phyloP scores from a whole-genome alignment of 1,140 invertebrate species.

The Campoletis sonorensis region DNA sequence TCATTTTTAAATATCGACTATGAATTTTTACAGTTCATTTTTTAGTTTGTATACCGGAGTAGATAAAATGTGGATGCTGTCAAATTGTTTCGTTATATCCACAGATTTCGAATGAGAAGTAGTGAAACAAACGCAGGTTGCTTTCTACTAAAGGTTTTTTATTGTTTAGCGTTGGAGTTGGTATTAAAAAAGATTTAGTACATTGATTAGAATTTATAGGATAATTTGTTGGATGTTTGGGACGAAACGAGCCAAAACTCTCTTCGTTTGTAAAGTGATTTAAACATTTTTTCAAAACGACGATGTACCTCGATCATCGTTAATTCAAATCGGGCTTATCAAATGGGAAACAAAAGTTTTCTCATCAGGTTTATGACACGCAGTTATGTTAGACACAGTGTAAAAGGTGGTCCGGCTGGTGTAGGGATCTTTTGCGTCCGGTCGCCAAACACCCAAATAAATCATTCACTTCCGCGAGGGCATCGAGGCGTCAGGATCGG shows the following conservation, averaged over 20 bases:
- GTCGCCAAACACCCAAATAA: slow-evolving; percentile 19
- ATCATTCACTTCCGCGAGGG: slow-evolving; percentile 31
- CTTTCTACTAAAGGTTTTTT: no score
- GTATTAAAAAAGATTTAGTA: no score
- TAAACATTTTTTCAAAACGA: background rate
- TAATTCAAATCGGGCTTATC: background rate
- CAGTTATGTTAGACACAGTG: background rate
- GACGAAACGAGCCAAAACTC: no score
- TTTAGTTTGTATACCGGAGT: background rate
- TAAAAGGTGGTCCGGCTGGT: background rate
- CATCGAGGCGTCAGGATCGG: slow-evolving; percentile 23
- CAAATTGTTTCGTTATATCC: no score
- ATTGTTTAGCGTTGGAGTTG: no score
- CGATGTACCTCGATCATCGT: background rate
- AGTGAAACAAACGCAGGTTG: no score
- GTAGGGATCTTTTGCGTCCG: slow-evolving; percentile 10
- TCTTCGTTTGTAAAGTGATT: background rate
- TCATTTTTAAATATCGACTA: no score
- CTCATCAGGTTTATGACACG: background rate
- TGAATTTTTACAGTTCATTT: no score
- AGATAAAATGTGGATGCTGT: background rate
- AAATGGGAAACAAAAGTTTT: background rate
- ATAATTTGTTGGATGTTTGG: no score
- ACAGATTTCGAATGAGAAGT: no score
- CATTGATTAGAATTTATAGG: no score